These are phyloP conservation scores for Drosophila baimaii DNA, from an alignment of 1,140 invertebrate species.

Conservation along the genomic window DNA sequence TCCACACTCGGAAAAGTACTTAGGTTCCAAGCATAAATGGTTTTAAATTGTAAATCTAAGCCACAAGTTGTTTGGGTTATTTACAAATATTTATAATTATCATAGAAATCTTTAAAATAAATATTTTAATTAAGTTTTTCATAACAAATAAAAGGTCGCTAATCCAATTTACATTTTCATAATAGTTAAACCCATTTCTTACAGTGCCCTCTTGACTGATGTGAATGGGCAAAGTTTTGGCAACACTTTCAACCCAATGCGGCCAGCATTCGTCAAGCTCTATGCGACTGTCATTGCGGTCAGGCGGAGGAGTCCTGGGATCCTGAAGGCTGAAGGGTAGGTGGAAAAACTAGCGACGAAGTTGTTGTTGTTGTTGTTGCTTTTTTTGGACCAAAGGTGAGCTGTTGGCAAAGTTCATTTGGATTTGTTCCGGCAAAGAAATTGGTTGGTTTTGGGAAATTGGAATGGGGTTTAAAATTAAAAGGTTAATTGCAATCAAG, in stretches of 20 bases:
- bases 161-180: too few relatives aligned
- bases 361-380: too few relatives aligned
- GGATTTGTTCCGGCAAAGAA: not conserved
- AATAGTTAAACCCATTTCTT: too few relatives aligned
- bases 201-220: constrained; percentile 41
- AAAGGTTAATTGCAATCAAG: not conserved
- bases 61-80: not conserved
- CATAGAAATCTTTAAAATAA: too few relatives aligned
- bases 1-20: not conserved
- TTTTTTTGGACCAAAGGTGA: constrained; percentile 13
- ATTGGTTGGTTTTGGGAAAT: not conserved
- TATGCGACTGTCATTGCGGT: constrained; percentile 58
- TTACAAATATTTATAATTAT: not conserved
- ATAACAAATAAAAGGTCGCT: too few relatives aligned
- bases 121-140: too few relatives aligned
- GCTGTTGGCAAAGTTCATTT: constrained; percentile 26
- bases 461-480: not conserved
- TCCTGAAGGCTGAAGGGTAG: too few relatives aligned
- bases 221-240: constrained; percentile 50
- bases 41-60: not conserved
- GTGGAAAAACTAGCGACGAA: too few relatives aligned
- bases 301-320: not conserved
- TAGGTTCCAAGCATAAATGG: not conserved
- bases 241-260: constrained; percentile 41
- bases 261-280: constrained; percentile 55